A percentile compares a stretch with the other conserved stretches of the same genome.
These are phyloP conservation scores for Catonia carolina DNA, from an alignment of 2,888 invertebrate species.

Conservation along the genomic window DNA sequence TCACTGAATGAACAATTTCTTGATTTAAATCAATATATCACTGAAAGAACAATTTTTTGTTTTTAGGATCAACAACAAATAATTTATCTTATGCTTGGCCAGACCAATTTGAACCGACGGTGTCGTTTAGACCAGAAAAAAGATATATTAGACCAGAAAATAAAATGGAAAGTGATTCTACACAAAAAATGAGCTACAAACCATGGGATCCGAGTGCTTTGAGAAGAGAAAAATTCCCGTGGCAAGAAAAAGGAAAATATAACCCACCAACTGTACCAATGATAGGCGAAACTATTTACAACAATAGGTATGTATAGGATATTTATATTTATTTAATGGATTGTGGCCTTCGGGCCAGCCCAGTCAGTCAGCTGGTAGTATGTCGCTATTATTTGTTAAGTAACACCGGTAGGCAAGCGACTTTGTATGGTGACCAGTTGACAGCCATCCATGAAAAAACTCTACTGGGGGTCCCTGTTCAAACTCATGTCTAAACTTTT, in stretches of 20 bases:
- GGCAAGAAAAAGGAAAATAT: slow-evolving; percentile 38
- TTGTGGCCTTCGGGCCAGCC: too few species aligned
- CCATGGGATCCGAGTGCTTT: slow-evolving; percentile 36
- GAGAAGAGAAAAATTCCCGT: slow-evolving; percentile 38
- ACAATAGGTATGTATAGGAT: slow-evolving; percentile 30
- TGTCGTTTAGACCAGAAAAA: slow-evolving; percentile 39
- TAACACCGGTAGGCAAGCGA: too few species aligned
- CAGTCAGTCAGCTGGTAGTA: too few species aligned
- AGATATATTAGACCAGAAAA: slow-evolving; percentile 26
- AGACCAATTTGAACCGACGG: slow-evolving; percentile 34
- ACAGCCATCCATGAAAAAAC: too few species aligned
- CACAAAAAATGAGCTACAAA: slow-evolving; percentile 41
- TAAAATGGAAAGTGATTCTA: slow-evolving; percentile 40
- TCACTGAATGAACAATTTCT: too few species aligned
- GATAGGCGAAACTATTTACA: slow-evolving; percentile 39
- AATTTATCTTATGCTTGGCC: slow-evolving; percentile 40
- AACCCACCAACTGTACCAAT: slow-evolving; percentile 38
- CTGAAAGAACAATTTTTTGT: too few species aligned
- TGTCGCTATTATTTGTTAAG: too few species aligned
- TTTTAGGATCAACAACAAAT: slow-evolving; percentile 37
- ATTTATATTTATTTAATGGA: too few species aligned
- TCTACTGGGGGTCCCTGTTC: too few species aligned
- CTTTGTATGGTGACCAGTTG: too few species aligned
- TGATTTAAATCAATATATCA: too few species aligned
- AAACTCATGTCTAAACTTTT: too few species aligned